Evolutionary conservation across 1,140 invertebrate species (phyloP).

Genomic region (Periplaneta americana): DNA sequence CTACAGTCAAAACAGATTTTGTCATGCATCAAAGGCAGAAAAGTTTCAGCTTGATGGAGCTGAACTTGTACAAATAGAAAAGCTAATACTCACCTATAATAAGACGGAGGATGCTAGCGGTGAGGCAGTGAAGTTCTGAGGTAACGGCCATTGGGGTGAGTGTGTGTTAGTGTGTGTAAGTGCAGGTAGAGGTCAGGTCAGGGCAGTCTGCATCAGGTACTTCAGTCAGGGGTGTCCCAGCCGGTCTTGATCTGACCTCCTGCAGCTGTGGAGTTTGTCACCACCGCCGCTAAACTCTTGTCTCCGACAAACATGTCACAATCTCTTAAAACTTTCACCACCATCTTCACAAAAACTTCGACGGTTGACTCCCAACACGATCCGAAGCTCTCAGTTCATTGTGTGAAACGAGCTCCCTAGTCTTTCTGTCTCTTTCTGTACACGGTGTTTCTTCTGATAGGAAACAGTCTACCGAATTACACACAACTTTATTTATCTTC

Average conservation of each 20-base stretch:
- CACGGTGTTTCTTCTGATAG: no score
- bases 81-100: slow-evolving; percentile 16
- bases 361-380: no score
- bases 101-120: slow-evolving; percentile 15
- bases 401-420: no score
- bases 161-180: not conserved
- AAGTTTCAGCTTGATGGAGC: no score
- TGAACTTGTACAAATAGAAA: no score
- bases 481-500: not conserved
- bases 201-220: not conserved
- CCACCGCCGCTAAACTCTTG: not conserved
- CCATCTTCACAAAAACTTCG: not conserved
- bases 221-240: slow-evolving; percentile 12
- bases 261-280: not conserved
- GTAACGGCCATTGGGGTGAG: slow-evolving; percentile 9
- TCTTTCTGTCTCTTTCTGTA: not conserved
- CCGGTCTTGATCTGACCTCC: not conserved
- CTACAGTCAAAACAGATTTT: no score
- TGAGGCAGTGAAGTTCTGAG: slow-evolving; percentile 13
- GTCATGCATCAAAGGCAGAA: no score
- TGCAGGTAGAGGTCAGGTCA: not conserved
- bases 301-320: not conserved
- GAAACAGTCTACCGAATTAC: not conserved
- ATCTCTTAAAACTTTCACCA: not conserved
- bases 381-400: not conserved